Evolutionary conservation across 2,113 vertebrate species (phyloP).

Genomic region (Brachyhypopomus gauderio): DNA sequence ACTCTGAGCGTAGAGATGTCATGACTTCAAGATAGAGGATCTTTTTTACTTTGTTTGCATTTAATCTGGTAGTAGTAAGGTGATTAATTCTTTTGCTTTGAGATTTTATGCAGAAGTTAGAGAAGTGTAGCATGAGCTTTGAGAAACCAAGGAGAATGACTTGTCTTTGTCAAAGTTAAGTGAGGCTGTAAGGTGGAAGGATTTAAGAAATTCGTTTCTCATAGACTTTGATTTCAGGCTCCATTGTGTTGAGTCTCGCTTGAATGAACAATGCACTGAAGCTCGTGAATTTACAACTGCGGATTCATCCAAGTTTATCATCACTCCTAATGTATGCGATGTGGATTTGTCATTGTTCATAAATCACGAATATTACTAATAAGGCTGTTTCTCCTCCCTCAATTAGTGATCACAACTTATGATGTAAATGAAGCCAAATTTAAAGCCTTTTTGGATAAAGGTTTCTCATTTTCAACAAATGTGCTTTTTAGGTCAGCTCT

Average conservation of each 20-base stretch:
- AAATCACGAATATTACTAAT: constrained; percentile 21
- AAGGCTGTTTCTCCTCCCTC: constrained; percentile 10
- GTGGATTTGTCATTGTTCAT: not conserved
- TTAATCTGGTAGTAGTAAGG: not conserved
- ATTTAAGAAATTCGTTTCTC: too few species aligned
- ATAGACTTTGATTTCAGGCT: constrained; percentile 7
- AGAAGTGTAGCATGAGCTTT: not conserved
- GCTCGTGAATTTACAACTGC: not conserved
- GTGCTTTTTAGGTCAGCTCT: not conserved
- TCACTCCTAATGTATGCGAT: constrained; percentile 13
- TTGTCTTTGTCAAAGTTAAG: not conserved
- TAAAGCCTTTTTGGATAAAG: not conserved
- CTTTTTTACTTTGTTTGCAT: constrained; percentile 1
- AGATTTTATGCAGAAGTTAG: constrained; percentile 14
- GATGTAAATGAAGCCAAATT: not conserved
- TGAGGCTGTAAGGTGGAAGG: not conserved
- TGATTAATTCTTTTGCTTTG: not conserved
- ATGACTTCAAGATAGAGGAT: not conserved
- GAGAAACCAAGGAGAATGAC: not conserved
- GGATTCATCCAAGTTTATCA: not conserved
- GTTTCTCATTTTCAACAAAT: not conserved
- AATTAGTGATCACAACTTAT: not conserved
- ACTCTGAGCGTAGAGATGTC: not conserved
- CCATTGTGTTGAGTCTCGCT: not conserved
- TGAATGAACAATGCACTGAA: not conserved